Conservation (phyloP, 2,797 vertebrate species). For the Agapornis canus region DNA sequence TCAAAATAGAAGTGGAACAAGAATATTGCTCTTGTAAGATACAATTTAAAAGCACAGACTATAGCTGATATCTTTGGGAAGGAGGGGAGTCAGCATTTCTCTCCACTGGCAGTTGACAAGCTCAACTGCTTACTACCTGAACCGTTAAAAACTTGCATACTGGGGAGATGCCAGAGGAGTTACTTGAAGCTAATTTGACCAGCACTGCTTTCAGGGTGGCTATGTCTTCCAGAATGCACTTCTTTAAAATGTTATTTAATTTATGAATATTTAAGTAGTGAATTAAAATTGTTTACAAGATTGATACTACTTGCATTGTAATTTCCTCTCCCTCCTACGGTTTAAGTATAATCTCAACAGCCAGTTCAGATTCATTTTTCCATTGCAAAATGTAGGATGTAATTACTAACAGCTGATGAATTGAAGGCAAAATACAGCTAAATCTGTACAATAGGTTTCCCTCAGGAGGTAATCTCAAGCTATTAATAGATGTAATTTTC, state of each 20-base stretch:
- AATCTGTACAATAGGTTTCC: not conserved
- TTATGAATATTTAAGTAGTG: not conserved
- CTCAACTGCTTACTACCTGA: not conserved
- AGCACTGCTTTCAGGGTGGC: not conserved
- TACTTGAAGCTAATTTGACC: not conserved
- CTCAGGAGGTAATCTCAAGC: not conserved
- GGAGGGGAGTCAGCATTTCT: not conserved
- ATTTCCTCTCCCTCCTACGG: constrained; percentile 8
- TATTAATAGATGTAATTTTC: constrained; percentile 20
- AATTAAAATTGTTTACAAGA: constrained; percentile 47
- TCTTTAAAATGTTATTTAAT: not conserved
- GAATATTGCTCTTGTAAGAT: not conserved
- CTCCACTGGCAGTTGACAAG: not conserved
- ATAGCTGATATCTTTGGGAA: not conserved
- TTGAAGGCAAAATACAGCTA: constrained; percentile 29
- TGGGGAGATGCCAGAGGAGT: not conserved
- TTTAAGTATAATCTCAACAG: not conserved
- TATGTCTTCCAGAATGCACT: not conserved
- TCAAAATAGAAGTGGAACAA: not conserved
- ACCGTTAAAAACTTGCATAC: not conserved
- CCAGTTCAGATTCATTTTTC: not conserved
- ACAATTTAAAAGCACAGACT: not conserved
- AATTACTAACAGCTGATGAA: constrained; percentile 44
- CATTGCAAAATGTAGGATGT: not conserved
- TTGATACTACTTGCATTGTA: not conserved